Percentiles rank a stretch among this genome's conserved stretches.
These are phyloP conservation scores for Moxostoma hubbsi DNA, from an alignment of 2,797 vertebrate genomes.

Conservation along the genomic window DNA sequence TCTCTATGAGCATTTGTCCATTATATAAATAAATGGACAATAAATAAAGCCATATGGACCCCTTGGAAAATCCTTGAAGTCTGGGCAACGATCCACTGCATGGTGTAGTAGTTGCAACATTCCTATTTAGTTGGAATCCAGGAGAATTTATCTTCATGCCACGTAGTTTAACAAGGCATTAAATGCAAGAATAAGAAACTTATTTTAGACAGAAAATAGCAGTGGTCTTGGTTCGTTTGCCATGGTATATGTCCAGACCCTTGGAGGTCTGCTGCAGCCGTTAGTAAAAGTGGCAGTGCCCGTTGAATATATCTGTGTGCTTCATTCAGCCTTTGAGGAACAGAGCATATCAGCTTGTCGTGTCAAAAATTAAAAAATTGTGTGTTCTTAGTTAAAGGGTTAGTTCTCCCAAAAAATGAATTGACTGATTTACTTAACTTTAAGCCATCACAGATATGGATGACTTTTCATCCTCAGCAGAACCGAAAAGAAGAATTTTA, in stretches of 20 bases:
- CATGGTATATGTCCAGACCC: slow-evolving; percentile 68
- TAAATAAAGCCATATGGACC: slow-evolving; percentile 43
- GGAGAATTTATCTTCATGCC: slow-evolving; percentile 44
- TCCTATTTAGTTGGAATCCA: slow-evolving; percentile 22
- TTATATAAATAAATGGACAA: slow-evolving; percentile 40
- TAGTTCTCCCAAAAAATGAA: too few species aligned
- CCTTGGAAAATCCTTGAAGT: slow-evolving; percentile 44
- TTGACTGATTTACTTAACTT: too few species aligned
- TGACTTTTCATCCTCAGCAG: too few species aligned
- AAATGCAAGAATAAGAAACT: slow-evolving; percentile 53
- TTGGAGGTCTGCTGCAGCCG: slow-evolving; percentile 70
- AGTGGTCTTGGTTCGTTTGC: slow-evolving; percentile 63
- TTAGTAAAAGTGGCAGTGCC: slow-evolving; percentile 61
- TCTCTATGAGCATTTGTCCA: slow-evolving; percentile 18
- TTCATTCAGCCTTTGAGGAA: too few species aligned
- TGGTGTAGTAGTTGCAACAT: not conserved
- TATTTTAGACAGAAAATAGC: slow-evolving; percentile 50
- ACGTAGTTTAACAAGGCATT: slow-evolving; percentile 59
- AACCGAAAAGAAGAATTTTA: too few species aligned
- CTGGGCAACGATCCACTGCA: not conserved
- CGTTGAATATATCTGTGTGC: not conserved
- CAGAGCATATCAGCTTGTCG: too few species aligned
- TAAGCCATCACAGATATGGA: too few species aligned
- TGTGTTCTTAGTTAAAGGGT: too few species aligned
- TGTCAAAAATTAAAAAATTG: too few species aligned